Conservation (phyloP, 2,797 vertebrate genomes). For the Chaetophractus vellerosus region DNA sequence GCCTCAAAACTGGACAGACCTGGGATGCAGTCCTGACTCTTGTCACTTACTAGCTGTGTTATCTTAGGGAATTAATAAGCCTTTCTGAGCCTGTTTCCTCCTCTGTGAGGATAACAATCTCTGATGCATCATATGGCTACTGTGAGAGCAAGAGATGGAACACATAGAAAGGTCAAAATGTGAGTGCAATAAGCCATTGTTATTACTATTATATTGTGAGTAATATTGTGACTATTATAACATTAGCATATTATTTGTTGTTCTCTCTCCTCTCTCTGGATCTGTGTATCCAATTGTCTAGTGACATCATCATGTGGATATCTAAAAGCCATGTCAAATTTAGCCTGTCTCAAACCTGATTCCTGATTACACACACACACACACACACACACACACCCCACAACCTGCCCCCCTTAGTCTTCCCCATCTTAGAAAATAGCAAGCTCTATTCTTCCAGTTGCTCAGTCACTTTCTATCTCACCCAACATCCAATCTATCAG, state of each 20-base stretch:
- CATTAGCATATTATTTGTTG: neutral
- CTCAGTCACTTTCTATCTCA: neutral
- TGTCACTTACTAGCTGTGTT: neutral
- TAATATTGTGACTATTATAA: neutral
- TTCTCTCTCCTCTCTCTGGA: neutral
- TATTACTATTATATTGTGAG: neutral
- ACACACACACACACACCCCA: too few species aligned
- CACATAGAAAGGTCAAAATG: neutral
- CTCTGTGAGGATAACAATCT: neutral
- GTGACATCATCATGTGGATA: neutral
- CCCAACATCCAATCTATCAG: neutral
- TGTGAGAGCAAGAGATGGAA: neutral
- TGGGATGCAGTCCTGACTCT: neutral
- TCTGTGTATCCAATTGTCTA: neutral
- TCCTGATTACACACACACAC: neutral
- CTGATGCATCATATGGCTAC: neutral
- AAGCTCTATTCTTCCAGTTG: neutral
- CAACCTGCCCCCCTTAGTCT: neutral
- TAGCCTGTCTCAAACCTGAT: neutral
- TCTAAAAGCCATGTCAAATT: neutral
- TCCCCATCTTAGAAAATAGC: neutral
- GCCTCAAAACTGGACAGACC: neutral
- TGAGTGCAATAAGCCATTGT: neutral
- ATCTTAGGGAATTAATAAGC: neutral
- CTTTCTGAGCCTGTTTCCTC: neutral